Conservation (phyloP, 1,140 invertebrate genomes). For the Zelostemma sp. region DNA sequence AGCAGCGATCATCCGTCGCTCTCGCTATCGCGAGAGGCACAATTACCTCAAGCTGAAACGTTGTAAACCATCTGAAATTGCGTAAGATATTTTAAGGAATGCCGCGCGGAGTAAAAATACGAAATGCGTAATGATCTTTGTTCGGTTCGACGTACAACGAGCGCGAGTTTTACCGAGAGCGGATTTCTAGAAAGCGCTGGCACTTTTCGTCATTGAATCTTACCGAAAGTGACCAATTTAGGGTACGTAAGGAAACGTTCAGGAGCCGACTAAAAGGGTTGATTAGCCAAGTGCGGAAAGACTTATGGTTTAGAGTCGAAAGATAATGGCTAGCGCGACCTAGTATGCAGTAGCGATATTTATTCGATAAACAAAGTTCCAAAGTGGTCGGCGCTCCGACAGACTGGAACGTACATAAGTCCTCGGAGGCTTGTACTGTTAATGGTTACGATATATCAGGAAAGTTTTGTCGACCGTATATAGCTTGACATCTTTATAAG, state of each 20-base stretch:
- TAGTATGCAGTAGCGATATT: slow-evolving; percentile 56
- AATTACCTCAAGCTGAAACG: slow-evolving; percentile 58
- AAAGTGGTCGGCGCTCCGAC: slow-evolving; percentile 50
- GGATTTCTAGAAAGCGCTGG: not conserved
- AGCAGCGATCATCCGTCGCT: slow-evolving; percentile 54
- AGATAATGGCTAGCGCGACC: slow-evolving; percentile 51
- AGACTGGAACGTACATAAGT: slow-evolving; percentile 53
- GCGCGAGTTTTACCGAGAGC: not conserved
- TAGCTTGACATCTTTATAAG: slow-evolving; percentile 63
- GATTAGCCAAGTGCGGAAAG: slow-evolving; percentile 50
- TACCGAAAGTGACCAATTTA: slow-evolving; percentile 1
- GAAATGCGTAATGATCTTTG: not conserved
- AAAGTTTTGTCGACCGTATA: slow-evolving; percentile 60
- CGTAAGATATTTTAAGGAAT: slow-evolving; percentile 28
- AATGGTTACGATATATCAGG: slow-evolving; percentile 62
- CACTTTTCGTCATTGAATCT: not conserved
- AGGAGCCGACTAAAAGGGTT: slow-evolving; percentile 37
- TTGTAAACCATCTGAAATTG: slow-evolving; percentile 41
- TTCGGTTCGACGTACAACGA: not conserved
- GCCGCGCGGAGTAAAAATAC: slow-evolving; percentile 7
- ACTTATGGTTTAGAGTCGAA: slow-evolving; percentile 48
- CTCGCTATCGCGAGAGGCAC: slow-evolving; percentile 48
- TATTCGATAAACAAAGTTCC: slow-evolving; percentile 65
- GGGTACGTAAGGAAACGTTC: not conserved
- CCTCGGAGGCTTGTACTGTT: slow-evolving; percentile 60